Conservation (phyloP, 1,140 invertebrate genomes). For the Drosophila repleta region DNA sequence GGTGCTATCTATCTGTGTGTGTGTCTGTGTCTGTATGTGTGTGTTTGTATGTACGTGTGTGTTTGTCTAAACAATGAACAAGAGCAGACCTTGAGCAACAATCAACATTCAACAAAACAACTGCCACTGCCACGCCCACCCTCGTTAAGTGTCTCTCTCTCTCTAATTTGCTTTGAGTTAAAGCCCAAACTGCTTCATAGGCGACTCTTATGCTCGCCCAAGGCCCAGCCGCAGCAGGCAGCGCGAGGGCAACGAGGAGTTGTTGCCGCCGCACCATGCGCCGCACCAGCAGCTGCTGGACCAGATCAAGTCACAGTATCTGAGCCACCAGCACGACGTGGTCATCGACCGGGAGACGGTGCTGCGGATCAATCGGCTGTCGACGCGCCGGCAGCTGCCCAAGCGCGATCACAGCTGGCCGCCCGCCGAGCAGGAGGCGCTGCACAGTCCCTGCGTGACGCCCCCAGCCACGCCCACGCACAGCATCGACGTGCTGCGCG, state of each 20-base stretch:
- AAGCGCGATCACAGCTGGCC: constrained; percentile 82
- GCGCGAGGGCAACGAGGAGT: constrained; percentile 24
- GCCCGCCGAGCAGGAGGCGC: constrained; percentile 40
- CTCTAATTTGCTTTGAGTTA: constrained; percentile 4
- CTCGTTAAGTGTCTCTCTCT: constrained; percentile 13
- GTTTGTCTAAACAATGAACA: constrained; percentile 9
- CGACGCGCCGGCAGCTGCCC: constrained; percentile 64
- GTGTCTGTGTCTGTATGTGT: background rate
- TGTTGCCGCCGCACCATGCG: constrained; percentile 50
- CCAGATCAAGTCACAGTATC: constrained; percentile 76
- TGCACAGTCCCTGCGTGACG: background rate
- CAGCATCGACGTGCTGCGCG: constrained; percentile 64
- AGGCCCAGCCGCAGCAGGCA: constrained; percentile 67
- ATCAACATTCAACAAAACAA: constrained; percentile 61
- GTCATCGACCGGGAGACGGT: constrained; percentile 79
- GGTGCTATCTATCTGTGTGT: constrained; percentile 66
- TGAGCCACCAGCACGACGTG: constrained; percentile 73
- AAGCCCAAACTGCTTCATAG: constrained; percentile 1
- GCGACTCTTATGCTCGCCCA: constrained; percentile 41
- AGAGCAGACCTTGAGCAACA: constrained; percentile 25
- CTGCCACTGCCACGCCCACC: constrained; percentile 37
- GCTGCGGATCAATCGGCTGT: constrained; percentile 77
- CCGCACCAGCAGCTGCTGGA: constrained; percentile 73
- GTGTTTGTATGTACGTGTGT: constrained; percentile 26
- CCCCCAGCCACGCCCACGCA: constrained; percentile 31